Conservation (phyloP, 1,140 invertebrate genomes). For the Himalopsyche phryganea region DNA sequence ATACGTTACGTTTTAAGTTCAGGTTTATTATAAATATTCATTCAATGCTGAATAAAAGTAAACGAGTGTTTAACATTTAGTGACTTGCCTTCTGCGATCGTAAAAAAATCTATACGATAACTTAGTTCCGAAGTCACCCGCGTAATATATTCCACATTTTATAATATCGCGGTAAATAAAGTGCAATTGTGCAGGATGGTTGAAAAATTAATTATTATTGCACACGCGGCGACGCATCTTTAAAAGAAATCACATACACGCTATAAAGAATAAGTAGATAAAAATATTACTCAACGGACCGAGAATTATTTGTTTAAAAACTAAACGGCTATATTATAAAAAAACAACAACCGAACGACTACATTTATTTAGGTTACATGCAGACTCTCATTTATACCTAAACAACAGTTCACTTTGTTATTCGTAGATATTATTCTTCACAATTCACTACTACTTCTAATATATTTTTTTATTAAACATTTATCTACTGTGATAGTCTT, state of each 20-base stretch:
- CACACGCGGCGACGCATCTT: background rate
- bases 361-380: constrained; percentile 11
- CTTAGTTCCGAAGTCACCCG: too few relatives aligned
- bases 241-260: constrained; percentile 1
- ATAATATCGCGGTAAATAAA: too few relatives aligned
- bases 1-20: too few relatives aligned
- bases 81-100: too few relatives aligned
- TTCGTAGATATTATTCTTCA: constrained; percentile 10
- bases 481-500: constrained; percentile 20
- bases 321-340: too few relatives aligned
- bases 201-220: background rate
- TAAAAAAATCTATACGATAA: too few relatives aligned
- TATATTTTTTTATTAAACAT: constrained; percentile 21
- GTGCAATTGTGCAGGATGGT: background rate
- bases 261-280: background rate
- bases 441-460: constrained; percentile 24
- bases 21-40: too few relatives aligned
- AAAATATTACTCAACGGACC: background rate
- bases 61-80: too few relatives aligned
- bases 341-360: constrained; percentile 22
- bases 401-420: constrained; percentile 14
- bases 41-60: too few relatives aligned
- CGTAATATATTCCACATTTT: too few relatives aligned
- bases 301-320: background rate
- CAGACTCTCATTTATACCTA: constrained; percentile 18